Conservation (phyloP, 2,113 vertebrate species). For the Phainopepla nitens region DNA sequence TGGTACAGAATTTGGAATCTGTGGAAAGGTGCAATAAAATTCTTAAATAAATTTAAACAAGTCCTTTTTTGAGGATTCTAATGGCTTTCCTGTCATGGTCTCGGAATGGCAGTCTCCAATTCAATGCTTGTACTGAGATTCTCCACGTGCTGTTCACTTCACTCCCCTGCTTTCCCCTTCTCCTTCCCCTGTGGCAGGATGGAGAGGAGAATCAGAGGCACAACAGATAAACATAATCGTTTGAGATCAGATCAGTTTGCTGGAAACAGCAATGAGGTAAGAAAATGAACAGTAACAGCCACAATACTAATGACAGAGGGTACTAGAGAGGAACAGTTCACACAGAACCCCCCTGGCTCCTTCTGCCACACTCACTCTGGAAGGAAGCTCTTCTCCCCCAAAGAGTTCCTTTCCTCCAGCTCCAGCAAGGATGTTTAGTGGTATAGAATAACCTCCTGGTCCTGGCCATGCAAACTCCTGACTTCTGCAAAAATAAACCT, state of each 20-base stretch:
- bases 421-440: neutral
- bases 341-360: neutral
- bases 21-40: neutral
- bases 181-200: neutral
- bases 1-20: neutral
- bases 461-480: rapidly evolving
- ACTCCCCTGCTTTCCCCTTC: neutral
- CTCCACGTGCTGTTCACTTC: neutral
- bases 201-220: neutral
- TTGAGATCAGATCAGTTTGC: neutral
- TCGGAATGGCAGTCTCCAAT: neutral
- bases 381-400: neutral
- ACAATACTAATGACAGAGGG: neutral
- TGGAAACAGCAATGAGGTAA: neutral
- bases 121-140: neutral
- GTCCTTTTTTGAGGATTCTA: neutral
- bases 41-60: neutral
- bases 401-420: neutral
- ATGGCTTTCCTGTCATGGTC: neutral
- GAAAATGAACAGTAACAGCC: neutral
- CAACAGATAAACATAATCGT: neutral
- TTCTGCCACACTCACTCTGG: neutral
- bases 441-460: neutral
- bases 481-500: neutral
- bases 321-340: neutral